phyloP scores from a whole-genome alignment of 2,113 vertebrate species.

The Castor canadensis region DNA sequence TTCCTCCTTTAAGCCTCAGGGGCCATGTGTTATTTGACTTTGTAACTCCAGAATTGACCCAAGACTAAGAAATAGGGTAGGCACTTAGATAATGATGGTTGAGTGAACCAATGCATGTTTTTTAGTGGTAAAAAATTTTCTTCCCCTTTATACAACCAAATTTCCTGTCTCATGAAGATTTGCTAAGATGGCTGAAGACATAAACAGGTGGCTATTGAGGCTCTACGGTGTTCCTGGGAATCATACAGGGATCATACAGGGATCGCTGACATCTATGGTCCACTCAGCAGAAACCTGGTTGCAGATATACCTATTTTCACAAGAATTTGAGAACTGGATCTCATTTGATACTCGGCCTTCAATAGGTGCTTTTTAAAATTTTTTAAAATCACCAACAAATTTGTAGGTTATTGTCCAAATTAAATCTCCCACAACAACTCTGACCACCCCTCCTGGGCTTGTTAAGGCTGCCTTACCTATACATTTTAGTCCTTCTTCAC shows the following conservation, averaged over 20 bases:
- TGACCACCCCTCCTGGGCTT: neutral
- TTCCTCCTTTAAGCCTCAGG: neutral
- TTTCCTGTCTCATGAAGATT: neutral
- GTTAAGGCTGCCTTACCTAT: neutral
- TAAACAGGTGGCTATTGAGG: rapidly evolving
- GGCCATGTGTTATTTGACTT: neutral
- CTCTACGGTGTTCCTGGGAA: neutral
- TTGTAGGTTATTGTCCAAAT: neutral
- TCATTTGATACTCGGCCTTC: neutral
- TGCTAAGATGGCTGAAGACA: neutral
- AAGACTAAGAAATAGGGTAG: neutral
- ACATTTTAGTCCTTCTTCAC: neutral
- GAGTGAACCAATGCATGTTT: rapidly evolving
- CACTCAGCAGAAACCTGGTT: neutral
- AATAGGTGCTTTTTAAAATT: neutral
- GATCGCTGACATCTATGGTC: neutral
- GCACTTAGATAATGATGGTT: neutral
- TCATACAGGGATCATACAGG: neutral
- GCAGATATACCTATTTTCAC: neutral
- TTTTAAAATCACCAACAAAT: neutral
- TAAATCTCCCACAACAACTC: neutral
- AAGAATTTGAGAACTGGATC: neutral
- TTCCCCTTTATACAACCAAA: neutral
- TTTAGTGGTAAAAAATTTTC: neutral
- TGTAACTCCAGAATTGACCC: neutral